Evolutionary conservation across 1,140 invertebrate species (phyloP).

Genomic region (Atta colombica): DNA sequence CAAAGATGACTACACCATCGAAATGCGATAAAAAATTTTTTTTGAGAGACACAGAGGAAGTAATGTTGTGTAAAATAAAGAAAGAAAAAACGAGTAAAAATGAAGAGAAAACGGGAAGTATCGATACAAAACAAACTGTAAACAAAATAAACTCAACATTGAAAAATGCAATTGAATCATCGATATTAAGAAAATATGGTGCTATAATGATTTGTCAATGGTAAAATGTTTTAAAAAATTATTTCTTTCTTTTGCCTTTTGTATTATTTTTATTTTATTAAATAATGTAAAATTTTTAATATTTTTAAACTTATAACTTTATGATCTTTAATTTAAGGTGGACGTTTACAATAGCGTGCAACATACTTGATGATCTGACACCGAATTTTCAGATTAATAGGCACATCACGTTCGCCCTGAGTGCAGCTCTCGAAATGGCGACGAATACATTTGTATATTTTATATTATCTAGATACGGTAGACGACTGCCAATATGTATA

Average conservation of each 20-base stretch:
- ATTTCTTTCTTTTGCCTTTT: not conserved
- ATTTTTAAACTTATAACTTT: not conserved
- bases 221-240: slow-evolving; percentile 43
- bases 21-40: slow-evolving; percentile 28
- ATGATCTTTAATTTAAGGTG: slow-evolving; percentile 77
- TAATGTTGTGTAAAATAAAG: slow-evolving; percentile 53
- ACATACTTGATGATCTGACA: slow-evolving; percentile 73
- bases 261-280: not conserved
- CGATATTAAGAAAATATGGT: slow-evolving; percentile 63
- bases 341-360: slow-evolving; percentile 77
- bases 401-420: slow-evolving; percentile 81
- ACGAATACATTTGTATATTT: slow-evolving; percentile 80
- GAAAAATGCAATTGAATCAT: slow-evolving; percentile 40
- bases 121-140: not conserved
- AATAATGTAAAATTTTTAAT: not conserved
- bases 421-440: slow-evolving; percentile 79
- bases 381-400: slow-evolving; percentile 79
- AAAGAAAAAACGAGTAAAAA: slow-evolving; percentile 28
- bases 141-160: slow-evolving; percentile 36
- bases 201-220: slow-evolving; percentile 71
- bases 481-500: slow-evolving; percentile 73
- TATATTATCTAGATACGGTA: slow-evolving; percentile 77
- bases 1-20: slow-evolving; percentile 43
- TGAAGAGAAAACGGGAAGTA: slow-evolving; percentile 24
- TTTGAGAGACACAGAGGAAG: slow-evolving; percentile 50